Evolutionary conservation across 1,140 invertebrate species (phyloP).

Genomic region (Nasonia longicornis): DNA sequence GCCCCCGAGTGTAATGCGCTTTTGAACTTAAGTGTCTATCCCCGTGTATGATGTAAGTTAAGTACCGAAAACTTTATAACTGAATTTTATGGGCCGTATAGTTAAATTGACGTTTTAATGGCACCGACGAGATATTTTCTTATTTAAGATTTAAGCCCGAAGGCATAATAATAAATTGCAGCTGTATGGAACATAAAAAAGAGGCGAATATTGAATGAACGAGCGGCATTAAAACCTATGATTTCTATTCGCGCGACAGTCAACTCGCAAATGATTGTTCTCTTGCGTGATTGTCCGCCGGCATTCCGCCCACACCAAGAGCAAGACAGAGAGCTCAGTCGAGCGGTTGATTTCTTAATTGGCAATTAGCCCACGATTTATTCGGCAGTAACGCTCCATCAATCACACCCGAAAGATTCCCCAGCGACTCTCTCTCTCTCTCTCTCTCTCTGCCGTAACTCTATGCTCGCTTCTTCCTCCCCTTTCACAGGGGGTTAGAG

Average conservation of each 20-base stretch:
- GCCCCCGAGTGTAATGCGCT: not conserved
- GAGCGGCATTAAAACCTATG: too few relatives aligned
- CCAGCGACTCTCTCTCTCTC: not conserved
- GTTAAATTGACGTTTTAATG: not conserved
- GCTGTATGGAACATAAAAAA: not conserved
- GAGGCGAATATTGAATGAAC: not conserved
- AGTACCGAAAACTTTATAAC: not conserved
- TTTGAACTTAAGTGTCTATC: not conserved
- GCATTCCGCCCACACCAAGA: not conserved
- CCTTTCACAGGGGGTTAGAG: conserved; percentile 17
- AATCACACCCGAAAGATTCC: conserved; percentile 24
- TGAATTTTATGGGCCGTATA: not conserved
- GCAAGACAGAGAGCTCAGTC: not conserved
- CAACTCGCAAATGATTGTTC: not conserved
- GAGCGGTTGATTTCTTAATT: conserved; percentile 35
- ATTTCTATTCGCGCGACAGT: too few relatives aligned
- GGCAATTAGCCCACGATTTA: conserved; percentile 42
- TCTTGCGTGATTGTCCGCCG: not conserved
- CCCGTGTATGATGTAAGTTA: not conserved
- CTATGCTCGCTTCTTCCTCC: not conserved
- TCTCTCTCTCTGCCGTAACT: not conserved
- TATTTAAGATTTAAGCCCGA: not conserved
- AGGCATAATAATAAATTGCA: not conserved
- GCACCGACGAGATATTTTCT: not conserved
- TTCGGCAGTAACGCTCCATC: conserved; percentile 10